A percentile compares a stretch with the other conserved stretches of the same genome.
Conservation (phyloP, 2,888 invertebrate genomes). For the Beris morrisii region DNA sequence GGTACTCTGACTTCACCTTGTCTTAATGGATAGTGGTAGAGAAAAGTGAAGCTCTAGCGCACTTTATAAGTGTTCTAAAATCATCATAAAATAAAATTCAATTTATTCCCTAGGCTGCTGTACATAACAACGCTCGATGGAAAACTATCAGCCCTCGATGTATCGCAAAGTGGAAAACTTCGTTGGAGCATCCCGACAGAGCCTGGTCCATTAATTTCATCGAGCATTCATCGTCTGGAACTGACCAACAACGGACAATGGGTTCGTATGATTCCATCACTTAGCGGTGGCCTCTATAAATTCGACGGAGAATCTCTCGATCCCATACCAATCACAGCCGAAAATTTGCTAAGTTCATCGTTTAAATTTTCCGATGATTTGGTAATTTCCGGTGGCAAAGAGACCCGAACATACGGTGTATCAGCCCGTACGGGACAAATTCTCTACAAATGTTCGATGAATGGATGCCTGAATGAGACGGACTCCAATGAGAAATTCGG, state of each 20-base stretch:
- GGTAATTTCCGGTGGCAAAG: conserved; percentile 86
- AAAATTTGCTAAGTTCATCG: conserved; percentile 82
- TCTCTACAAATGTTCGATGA: conserved; percentile 76
- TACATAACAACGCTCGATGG: conserved; percentile 92
- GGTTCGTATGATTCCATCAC: conserved; percentile 88
- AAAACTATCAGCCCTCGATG: conserved; percentile 77
- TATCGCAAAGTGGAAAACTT: conserved; percentile 65
- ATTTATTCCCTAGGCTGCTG: conserved; percentile 62
- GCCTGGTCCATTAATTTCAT: conserved; percentile 76
- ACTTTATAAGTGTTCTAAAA: too few species aligned
- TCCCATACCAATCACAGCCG: conserved; percentile 83
- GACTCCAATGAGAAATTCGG: conserved; percentile 54
- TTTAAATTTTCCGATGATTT: conserved; percentile 84
- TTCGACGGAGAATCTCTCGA: conserved; percentile 88
- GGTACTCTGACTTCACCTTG: too few species aligned
- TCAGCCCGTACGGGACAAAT: conserved; percentile 71
- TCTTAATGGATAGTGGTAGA: too few species aligned
- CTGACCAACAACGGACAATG: conserved; percentile 81
- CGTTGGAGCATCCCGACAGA: conserved; percentile 81
- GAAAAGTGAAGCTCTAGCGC: too few species aligned
- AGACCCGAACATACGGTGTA: conserved; percentile 84
- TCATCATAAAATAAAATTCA: neutral
- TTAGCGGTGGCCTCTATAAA: conserved; percentile 89
- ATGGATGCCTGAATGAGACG: conserved; percentile 73
- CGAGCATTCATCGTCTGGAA: conserved; percentile 86